Base-by-base conservation (phyloP, 2,797 vertebrate genomes). In the Macropus fuliginosus region DNA sequence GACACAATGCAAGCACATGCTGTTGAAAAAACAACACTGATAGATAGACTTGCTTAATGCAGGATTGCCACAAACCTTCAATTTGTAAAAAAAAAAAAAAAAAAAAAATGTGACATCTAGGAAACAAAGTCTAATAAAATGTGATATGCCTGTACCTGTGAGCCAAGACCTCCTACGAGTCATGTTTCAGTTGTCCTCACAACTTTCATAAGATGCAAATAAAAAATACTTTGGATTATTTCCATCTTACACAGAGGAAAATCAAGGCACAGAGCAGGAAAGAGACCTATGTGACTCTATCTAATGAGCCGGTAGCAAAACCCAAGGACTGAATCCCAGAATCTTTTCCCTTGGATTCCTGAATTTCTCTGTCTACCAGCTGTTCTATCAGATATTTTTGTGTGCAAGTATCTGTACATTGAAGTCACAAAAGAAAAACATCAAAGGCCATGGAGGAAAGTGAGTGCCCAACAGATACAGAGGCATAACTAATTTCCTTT, bases 401-500 rank as follows among this genome's bases (percentile, higher is more conserved):
- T 87, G 21, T 50, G 3, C 40, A 87, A 21, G 27, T 81, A 81
- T 21, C n/a, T 24, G 66, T 81, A 31, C 46, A 10, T 81, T 50
- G 40, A 28, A 87, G 40, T 87, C 74, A 46, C 40, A 46, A 81
- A 24, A 81, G 18, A n/a, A 40, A 81, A 81, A 81, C 62, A 92
- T 96, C 94, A 54, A 93, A 92, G 95, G 96, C 98, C 97, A 97
- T 56, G 81, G 96, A 97, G 54, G 62, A 97, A 97, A 98, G 94
- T 50, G 74, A 91, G 94, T 24, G 97, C 95, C 97, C 95, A 97
- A 97, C 74, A 50, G 40, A 98, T 97, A 96, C 87, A 93, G 92
- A 90, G 94, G 96, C 96, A 97, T 97, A 97, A 97, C 97, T 97
- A 97, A 98, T 98, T 97, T 94, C 93, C 97, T 95, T 96, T 97